phyloP scores from a whole-genome alignment of 2,797 vertebrate genomes.

The Poecile montanus region DNA sequence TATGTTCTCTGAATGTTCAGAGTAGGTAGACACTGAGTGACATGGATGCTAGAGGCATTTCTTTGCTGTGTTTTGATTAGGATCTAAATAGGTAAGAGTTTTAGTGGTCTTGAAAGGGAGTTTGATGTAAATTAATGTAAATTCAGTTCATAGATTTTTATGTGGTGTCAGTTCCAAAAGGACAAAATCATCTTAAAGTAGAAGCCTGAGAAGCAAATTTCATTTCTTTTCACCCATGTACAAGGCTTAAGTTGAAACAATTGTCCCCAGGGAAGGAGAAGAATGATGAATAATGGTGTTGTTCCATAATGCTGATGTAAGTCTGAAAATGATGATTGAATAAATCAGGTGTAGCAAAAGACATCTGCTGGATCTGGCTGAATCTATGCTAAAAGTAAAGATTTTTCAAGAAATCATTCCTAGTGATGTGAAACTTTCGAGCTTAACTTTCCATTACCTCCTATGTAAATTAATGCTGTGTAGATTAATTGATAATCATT shows the following conservation, averaged over 20 bases:
- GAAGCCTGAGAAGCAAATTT: background rate
- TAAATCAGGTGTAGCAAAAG: background rate
- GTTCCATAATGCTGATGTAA: background rate
- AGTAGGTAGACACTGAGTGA: background rate
- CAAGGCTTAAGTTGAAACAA: background rate
- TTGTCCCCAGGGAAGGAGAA: background rate
- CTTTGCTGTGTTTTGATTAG: background rate
- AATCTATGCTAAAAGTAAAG: background rate
- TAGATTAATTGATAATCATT: slow-evolving; percentile 16
- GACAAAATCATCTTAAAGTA: background rate
- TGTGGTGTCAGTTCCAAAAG: background rate
- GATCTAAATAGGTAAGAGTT: background rate
- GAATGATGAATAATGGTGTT: background rate
- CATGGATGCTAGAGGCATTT: background rate
- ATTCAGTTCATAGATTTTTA: background rate
- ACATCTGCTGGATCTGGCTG: background rate
- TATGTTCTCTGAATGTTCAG: background rate
- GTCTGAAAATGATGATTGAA: background rate
- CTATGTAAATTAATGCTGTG: background rate
- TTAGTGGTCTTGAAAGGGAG: background rate
- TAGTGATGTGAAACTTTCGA: background rate
- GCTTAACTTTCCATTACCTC: background rate
- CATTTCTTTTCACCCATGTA: background rate
- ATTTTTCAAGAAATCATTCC: background rate
- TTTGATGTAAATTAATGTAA: background rate